These are phyloP conservation scores for Drosophila monieri DNA, from an alignment of 2,888 invertebrate genomes.

Conservation along the genomic window DNA sequence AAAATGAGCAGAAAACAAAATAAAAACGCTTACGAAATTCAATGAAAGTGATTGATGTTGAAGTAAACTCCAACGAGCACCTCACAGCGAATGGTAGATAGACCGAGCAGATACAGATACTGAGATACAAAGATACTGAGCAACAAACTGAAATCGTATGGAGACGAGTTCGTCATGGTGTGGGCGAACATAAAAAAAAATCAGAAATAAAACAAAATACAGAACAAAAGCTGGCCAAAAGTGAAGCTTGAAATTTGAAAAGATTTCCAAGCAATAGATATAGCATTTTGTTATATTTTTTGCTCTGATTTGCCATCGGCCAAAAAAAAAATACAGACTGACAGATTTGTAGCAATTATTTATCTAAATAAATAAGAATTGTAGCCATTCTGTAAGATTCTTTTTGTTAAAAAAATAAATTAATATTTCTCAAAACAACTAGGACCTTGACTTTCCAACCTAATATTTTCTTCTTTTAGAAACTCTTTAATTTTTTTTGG, in stretches of 20 bases:
- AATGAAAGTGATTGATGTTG: slow-evolving; percentile 79
- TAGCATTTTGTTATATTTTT: slow-evolving; percentile 10
- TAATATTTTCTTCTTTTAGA: too few species aligned
- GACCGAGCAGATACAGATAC: slow-evolving; percentile 25
- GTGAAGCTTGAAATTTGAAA: slow-evolving; percentile 33
- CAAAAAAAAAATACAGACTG: slow-evolving; percentile 43
- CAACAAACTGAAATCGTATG: slow-evolving; percentile 7
- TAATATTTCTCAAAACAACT: too few species aligned
- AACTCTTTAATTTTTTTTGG: background rate
- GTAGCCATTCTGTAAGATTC: too few species aligned
- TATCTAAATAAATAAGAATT: slow-evolving; percentile 26
- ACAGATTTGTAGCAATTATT: slow-evolving; percentile 75
- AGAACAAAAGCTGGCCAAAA: slow-evolving; percentile 38
- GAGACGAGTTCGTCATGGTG: slow-evolving; percentile 20
- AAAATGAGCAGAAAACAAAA: slow-evolving; percentile 9
- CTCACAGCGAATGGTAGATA: slow-evolving; percentile 41
- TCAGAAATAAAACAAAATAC: slow-evolving; percentile 3
- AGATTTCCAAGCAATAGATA: slow-evolving; percentile 38
- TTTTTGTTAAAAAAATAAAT: too few species aligned
- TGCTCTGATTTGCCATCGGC: slow-evolving; percentile 57
- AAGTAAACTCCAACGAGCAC: slow-evolving; percentile 46
- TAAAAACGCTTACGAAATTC: slow-evolving; percentile 56
- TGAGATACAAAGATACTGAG: slow-evolving; percentile 1
- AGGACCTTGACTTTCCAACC: too few species aligned
- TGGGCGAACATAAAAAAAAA: slow-evolving; percentile 19